phyloP scores from a whole-genome alignment of 2,113 vertebrate genomes.

The Thymallus thymallus region DNA sequence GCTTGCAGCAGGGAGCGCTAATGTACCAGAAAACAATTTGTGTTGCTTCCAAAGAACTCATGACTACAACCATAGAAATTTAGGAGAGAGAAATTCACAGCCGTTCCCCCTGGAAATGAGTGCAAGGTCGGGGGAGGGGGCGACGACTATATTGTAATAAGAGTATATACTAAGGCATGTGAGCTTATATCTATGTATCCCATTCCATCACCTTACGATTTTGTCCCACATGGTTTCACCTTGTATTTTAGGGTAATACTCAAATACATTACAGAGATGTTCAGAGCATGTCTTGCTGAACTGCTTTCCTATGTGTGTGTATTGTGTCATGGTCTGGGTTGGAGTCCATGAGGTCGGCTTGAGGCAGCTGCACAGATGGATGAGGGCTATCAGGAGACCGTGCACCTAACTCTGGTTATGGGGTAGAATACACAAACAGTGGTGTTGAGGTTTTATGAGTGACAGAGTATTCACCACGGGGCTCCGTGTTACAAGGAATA shows the following conservation, averaged over 20 bases:
- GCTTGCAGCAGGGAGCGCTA: constrained; percentile 70
- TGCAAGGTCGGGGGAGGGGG: no score
- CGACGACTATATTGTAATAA: no score
- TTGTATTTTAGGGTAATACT: background rate
- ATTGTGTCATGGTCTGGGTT: background rate
- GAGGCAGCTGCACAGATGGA: background rate
- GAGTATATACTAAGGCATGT: no score
- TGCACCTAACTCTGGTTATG: background rate
- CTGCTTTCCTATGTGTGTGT: no score
- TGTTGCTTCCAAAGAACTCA: constrained; percentile 19
- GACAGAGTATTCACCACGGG: background rate
- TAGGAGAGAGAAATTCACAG: constrained; percentile 17
- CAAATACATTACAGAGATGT: background rate
- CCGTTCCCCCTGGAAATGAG: constrained; percentile 38
- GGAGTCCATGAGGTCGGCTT: background rate
- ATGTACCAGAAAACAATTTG: constrained; percentile 57
- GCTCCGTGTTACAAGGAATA: background rate
- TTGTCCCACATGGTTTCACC: background rate
- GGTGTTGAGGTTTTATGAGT: no score
- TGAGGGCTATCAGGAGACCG: background rate
- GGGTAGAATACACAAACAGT: no score
- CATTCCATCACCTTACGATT: no score
- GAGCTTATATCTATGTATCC: no score
- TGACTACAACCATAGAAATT: constrained; percentile 24
- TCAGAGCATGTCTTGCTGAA: background rate